Evolutionary conservation across 2,113 vertebrate species (phyloP).

Genomic region (Tachysurus vachellii): DNA sequence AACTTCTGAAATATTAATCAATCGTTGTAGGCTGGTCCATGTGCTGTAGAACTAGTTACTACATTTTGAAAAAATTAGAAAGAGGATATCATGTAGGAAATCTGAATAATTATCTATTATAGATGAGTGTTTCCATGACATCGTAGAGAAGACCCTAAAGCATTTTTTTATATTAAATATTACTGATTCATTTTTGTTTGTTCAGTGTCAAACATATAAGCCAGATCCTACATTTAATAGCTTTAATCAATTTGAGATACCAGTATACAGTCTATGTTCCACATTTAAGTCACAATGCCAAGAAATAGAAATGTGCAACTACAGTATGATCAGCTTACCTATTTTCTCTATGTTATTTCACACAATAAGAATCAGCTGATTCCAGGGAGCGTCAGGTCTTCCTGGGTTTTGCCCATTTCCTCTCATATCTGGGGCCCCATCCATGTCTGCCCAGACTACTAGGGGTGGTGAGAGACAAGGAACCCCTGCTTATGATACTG

Average conservation of each 20-base stretch:
- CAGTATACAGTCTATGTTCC: not conserved
- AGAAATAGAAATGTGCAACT: not conserved
- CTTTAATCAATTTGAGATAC: not conserved
- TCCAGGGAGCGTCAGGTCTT: slow-evolving; percentile 63
- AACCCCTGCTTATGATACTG: slow-evolving; percentile 61
- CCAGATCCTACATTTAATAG: not conserved
- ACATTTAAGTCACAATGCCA: not conserved
- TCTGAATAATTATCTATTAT: not conserved
- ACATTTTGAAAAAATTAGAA: not conserved
- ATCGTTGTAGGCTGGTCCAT: no score
- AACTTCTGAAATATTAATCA: no score
- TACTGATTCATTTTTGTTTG: not conserved
- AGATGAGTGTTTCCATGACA: not conserved
- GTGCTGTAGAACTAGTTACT: no score
- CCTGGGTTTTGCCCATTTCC: slow-evolving; percentile 69
- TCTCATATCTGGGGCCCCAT: slow-evolving; percentile 68
- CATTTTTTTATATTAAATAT: not conserved
- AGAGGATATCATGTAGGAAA: not conserved
- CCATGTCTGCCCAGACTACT: slow-evolving; percentile 67
- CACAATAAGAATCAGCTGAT: slow-evolving; percentile 48
- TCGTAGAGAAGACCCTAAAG: not conserved
- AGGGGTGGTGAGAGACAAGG: slow-evolving; percentile 56
- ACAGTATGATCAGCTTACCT: not conserved
- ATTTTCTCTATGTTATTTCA: not conserved
- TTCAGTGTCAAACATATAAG: not conserved